phyloP scores from a whole-genome alignment of 2,797 vertebrate genomes.

The Lutjanus argentimaculatus region DNA sequence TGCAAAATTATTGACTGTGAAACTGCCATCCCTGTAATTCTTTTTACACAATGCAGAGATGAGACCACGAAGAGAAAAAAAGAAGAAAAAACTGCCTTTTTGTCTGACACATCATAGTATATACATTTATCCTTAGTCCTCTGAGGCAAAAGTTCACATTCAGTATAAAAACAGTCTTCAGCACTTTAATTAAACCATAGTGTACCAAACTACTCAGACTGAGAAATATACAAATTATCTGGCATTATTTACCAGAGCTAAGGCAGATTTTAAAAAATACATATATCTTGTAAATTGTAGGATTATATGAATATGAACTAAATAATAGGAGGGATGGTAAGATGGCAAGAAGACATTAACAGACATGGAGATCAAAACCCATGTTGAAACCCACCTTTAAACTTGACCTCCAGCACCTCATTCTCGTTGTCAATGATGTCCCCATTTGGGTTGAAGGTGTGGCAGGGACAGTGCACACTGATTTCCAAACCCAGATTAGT shows the following conservation, averaged over 20 bases:
- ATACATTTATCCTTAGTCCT: not conserved
- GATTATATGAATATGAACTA: not conserved
- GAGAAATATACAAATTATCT: slow-evolving; percentile 9
- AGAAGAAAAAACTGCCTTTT: not conserved
- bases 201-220: not conserved
- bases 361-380: not conserved
- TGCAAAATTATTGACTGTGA: slow-evolving; percentile 31
- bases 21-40: slow-evolving; percentile 23
- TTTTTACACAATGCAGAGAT: slow-evolving; percentile 13
- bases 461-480: slow-evolving; percentile 95
- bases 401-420: slow-evolving; percentile 93
- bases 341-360: not conserved
- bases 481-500: slow-evolving; percentile 94
- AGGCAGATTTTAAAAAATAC: not conserved
- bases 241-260: not conserved
- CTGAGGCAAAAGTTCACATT: not conserved
- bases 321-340: not conserved
- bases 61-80: not conserved
- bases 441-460: slow-evolving; percentile 92
- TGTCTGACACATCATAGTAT: not conserved
- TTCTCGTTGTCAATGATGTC: slow-evolving; percentile 91
- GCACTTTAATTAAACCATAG: not conserved
- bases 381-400: slow-evolving; percentile 88
- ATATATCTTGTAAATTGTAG: not conserved
- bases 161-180: not conserved